A percentile compares a stretch with the other conserved stretches of the same genome.
Conservation (phyloP, 2,113 vertebrate genomes). For the Pluvianellus socialis region DNA sequence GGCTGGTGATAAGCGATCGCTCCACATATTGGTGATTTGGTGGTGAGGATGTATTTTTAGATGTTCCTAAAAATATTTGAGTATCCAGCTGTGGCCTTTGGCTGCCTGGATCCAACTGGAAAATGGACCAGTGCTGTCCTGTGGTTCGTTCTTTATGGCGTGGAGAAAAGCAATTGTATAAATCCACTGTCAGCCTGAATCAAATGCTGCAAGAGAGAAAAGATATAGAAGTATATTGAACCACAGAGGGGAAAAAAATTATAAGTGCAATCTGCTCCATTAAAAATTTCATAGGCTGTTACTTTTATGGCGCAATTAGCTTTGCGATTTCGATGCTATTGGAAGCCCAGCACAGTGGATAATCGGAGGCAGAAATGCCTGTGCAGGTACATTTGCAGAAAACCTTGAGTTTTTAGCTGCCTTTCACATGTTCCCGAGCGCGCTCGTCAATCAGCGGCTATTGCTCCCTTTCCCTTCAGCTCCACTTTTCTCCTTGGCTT, state of each 20-base stretch:
- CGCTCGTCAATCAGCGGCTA: fast-evolving
- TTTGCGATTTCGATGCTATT: not conserved
- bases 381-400: not conserved
- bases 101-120: not conserved
- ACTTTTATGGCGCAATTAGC: slow-evolving; percentile 62
- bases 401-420: not conserved
- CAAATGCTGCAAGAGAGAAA: not conserved
- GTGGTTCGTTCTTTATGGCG: not conserved
- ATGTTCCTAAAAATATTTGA: not conserved
- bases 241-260: not conserved
- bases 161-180: not conserved
- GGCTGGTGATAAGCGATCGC: not conserved
- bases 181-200: not conserved
- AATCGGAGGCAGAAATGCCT: not conserved
- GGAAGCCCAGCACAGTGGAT: not conserved
- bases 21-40: not conserved
- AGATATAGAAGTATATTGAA: slow-evolving; percentile 27
- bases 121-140: not conserved
- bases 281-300: slow-evolving; percentile 46
- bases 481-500: not conserved
- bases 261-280: slow-evolving; percentile 33
- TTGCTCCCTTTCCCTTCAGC: slow-evolving; percentile 14
- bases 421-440: fast-evolving
- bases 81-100: not conserved
- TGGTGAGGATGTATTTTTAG: not conserved